Percentiles rank a stretch among this genome's conserved stretches.
Conservation (phyloP, 2,888 invertebrate species). For the Agapetus fuscipes region DNA sequence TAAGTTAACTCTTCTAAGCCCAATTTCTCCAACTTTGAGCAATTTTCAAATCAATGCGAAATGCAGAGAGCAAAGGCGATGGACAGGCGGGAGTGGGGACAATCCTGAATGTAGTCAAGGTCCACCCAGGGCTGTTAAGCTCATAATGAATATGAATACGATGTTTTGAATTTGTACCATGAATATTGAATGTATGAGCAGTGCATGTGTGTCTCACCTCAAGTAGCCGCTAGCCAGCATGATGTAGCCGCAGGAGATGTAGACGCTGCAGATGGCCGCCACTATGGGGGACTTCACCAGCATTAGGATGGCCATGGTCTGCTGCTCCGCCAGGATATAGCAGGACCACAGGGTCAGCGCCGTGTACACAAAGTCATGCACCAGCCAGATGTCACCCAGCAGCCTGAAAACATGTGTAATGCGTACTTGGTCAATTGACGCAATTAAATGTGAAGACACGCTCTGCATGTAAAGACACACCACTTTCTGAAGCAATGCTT, state of each 20-base stretch:
- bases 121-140: no score
- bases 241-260: constrained; percentile 61
- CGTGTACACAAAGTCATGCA: constrained; percentile 56
- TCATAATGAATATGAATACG: neutral
- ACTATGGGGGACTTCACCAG: constrained; percentile 68
- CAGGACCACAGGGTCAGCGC: constrained; percentile 72
- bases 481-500: no score
- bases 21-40: no score
- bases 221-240: constrained; percentile 69
- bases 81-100: no score
- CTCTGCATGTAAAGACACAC: neutral
- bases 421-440: no score
- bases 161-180: constrained; percentile 1
- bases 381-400: constrained; percentile 45
- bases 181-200: no score
- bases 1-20: no score
- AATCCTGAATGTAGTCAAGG: no score
- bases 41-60: no score
- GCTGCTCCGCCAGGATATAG: constrained; percentile 77
- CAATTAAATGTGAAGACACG: constrained; percentile 14
- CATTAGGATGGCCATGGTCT: constrained; percentile 72
- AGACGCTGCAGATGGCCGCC: constrained; percentile 70
- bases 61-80: no score
- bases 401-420: constrained; percentile 42
- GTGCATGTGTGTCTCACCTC: constrained; percentile 50